Evolutionary conservation across 2,113 vertebrate genomes (phyloP), one percentile per base, ranked within the genome.

Genomic region (Silurus meridionalis): DNA sequence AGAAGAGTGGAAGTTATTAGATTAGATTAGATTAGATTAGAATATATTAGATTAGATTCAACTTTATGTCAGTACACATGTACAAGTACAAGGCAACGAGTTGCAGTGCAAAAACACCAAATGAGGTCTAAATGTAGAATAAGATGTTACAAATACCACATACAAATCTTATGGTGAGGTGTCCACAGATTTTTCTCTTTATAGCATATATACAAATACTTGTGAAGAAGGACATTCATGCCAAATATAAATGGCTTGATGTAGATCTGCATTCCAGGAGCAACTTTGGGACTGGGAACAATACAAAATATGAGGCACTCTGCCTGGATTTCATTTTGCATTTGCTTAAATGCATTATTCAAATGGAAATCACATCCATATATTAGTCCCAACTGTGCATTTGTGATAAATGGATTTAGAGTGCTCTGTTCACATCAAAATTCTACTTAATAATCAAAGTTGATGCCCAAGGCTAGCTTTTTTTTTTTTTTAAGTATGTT

Each of bases 301-400:
- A 55, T 85, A 60, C 57, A 66, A 53, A 84, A 82, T 69, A 46
- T 46, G 25, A 17, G 67, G 28, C 67, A 17, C 67, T 7, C 46
- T 37, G 5, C 5, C 14, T 7, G 53, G 86, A 71, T 66, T 80
- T 69, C 53, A 50, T 53, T 71, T 69, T n/a, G 58, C 23, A 79
- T 85, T 8, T 75, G 63, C 9, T 52, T 87, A 90, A 53, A 88
- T 89, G 77, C 82, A 81, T 83, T 86, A 80, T 61, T 86, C 86
- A 83, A 88, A 37, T 71, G 83, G 82, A 89, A 89, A 90, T 86
- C 87, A 86, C 82, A 84, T 92, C 87, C 81, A 86, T 85, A 74
- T 0, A 81, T 89, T 69, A 85, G 85, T 86, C 90, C 83, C 85
- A 69, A 82, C 78, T 60, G 83, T 84, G 83, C 19, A n/a, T 61